These are phyloP conservation scores for Criorhina ranunculi DNA, from an alignment of 2,888 invertebrate species.

Conservation along the genomic window DNA sequence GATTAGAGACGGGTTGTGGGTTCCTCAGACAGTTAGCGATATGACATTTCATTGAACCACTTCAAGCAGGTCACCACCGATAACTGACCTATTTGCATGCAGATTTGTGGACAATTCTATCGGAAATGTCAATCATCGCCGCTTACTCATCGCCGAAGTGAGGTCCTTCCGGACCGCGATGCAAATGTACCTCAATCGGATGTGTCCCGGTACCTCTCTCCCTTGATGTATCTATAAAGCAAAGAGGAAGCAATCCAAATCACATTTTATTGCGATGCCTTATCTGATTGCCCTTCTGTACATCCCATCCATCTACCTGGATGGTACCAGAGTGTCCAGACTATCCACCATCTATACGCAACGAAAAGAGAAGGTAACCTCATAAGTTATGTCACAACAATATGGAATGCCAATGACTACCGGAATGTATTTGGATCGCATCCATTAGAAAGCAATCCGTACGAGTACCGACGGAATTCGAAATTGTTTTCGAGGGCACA, in stretches of 20 bases:
- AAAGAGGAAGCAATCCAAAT: conserved; percentile 68
- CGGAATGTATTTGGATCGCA: conserved; percentile 70
- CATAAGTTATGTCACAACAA: conserved; percentile 72
- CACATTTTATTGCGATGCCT: conserved; percentile 58
- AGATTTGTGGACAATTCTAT: conserved; percentile 4
- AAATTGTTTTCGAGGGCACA: conserved; percentile 44
- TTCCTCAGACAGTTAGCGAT: conserved; percentile 1
- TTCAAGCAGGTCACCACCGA: not conserved
- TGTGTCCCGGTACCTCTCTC: conserved; percentile 12
- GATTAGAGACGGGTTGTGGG: conserved; percentile 26
- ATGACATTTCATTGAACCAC: not conserved
- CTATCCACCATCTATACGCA: conserved; percentile 32
- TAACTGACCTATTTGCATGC: conserved; percentile 18
- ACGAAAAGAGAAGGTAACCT: conserved; percentile 62
- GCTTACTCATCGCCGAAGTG: not conserved
- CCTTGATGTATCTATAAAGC: conserved; percentile 34
- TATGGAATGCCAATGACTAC: conserved; percentile 65
- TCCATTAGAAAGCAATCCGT: conserved; percentile 72
- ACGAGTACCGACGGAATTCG: conserved; percentile 38
- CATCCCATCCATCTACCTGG: conserved; percentile 43
- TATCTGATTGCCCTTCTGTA: conserved; percentile 63
- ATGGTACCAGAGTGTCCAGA: conserved; percentile 36
- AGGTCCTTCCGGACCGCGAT: conserved; percentile 31
- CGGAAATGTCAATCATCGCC: conserved; percentile 28
- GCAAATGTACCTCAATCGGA: conserved; percentile 25